These are phyloP conservation scores for Lasioglossum albipes DNA, from an alignment of 1,140 invertebrate species.

Conservation along the genomic window DNA sequence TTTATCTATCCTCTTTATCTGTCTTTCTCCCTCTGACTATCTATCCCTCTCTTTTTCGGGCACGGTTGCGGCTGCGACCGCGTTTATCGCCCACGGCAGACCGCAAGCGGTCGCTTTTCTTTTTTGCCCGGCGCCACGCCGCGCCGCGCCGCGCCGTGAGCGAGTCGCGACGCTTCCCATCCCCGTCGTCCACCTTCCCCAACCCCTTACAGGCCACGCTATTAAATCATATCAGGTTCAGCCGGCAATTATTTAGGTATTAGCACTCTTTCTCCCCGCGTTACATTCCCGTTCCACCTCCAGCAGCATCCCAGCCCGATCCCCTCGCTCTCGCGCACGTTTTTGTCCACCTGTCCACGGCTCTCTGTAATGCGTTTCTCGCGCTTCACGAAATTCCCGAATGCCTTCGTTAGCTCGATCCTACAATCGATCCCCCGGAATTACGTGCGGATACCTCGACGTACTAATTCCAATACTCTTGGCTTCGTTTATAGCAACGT, in stretches of 20 bases:
- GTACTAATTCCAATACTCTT: no score
- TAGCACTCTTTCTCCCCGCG: conserved; percentile 61
- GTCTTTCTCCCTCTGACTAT: no score
- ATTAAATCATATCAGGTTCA: conserved; percentile 75
- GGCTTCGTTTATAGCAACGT: no score
- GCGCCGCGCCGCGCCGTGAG: background rate
- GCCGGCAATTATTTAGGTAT: conserved; percentile 75
- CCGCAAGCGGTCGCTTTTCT: conserved; percentile 22
- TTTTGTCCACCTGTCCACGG: conserved; percentile 34
- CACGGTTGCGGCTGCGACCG: conserved; percentile 16
- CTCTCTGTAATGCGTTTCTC: conserved; percentile 36
- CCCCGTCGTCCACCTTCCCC: background rate
- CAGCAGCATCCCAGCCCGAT: background rate
- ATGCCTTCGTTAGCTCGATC: conserved; percentile 16
- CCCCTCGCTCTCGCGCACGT: conserved; percentile 5
- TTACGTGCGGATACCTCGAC: no score
- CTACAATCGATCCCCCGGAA: no score
- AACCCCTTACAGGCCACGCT: conserved; percentile 21
- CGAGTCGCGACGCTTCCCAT: conserved; percentile 14
- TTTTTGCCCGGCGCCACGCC: conserved; percentile 44
- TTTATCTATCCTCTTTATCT: no score
- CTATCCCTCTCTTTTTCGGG: background rate
- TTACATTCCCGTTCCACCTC: conserved; percentile 36
- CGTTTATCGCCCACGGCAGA: conserved; percentile 55
- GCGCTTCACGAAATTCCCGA: conserved; percentile 27